phyloP scores from a whole-genome alignment of 2,797 vertebrate genomes.

The Sebastes melanostomus region DNA sequence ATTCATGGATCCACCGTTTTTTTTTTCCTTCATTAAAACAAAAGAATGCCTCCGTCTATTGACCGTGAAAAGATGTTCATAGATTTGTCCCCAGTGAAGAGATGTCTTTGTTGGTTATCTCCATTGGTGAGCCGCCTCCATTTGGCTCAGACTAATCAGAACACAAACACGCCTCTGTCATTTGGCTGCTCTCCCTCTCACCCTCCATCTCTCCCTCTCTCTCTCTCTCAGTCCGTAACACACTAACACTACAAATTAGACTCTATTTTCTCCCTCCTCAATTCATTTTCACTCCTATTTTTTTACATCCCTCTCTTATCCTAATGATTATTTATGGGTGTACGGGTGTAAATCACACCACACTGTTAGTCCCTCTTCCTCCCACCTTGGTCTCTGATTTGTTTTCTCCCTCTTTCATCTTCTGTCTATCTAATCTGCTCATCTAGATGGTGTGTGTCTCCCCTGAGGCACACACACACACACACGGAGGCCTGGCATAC shows the following conservation, averaged over 20 bases:
- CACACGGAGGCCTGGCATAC: slow-evolving; percentile 38
- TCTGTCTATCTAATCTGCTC: slow-evolving; percentile 46
- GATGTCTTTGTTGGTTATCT: slow-evolving; percentile 79
- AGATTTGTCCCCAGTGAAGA: slow-evolving; percentile 75
- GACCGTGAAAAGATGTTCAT: slow-evolving; percentile 75
- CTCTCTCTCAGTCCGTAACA: slow-evolving; percentile 39
- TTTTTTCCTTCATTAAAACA: slow-evolving; percentile 55
- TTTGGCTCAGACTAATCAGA: slow-evolving; percentile 80
- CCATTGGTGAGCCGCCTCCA: slow-evolving; percentile 75
- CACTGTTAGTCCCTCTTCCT: slow-evolving; percentile 6
- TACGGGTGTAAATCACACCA: not conserved
- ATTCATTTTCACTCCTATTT: slow-evolving; percentile 38
- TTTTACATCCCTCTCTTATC: not conserved
- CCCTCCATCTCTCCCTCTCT: slow-evolving; percentile 31
- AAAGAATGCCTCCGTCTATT: slow-evolving; percentile 70
- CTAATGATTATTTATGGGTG: not conserved
- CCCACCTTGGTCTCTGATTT: slow-evolving; percentile 31
- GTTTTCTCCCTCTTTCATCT: slow-evolving; percentile 42
- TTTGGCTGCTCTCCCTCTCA: slow-evolving; percentile 72
- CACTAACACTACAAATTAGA: slow-evolving; percentile 44
- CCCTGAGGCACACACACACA: slow-evolving; percentile 25
- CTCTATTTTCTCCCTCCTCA: slow-evolving; percentile 27
- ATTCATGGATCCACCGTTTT: slow-evolving; percentile 37
- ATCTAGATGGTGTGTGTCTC: slow-evolving; percentile 42
- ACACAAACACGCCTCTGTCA: slow-evolving; percentile 84